Conservation (phyloP, 2,888 invertebrate genomes). For the Gasteruption jaculator region DNA sequence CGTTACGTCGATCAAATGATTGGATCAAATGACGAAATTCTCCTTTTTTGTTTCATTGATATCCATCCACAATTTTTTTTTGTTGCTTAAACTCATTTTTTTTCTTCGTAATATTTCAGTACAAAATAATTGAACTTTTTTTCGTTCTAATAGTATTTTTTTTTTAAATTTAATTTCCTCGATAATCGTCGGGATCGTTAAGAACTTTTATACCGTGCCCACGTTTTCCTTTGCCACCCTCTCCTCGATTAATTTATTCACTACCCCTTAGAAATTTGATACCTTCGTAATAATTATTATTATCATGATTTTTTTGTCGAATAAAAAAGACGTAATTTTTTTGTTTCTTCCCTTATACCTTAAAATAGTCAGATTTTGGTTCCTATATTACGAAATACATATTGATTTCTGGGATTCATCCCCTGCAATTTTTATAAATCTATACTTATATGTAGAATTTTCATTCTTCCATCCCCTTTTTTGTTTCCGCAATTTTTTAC, state of each 20-base stretch:
- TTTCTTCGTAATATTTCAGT: slow-evolving; percentile 27
- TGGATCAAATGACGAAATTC: slow-evolving; percentile 8
- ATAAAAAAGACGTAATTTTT: too few species aligned
- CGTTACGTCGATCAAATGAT: slow-evolving; percentile 14
- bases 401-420: too few species aligned
- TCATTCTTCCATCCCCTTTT: too few species aligned
- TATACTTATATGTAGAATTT: too few species aligned
- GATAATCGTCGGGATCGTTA: too few species aligned
- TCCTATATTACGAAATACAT: too few species aligned
- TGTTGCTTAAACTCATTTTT: too few species aligned
- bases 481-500: too few species aligned
- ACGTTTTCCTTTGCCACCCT: slow-evolving; percentile 20
- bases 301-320: too few species aligned
- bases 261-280: slow-evolving; percentile 10
- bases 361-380: too few species aligned
- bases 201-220: slow-evolving; percentile 48
- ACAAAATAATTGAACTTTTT: slow-evolving; percentile 39
- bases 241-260: slow-evolving; percentile 6
- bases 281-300: slow-evolving; percentile 7
- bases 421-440: too few species aligned
- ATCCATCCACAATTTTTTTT: not conserved
- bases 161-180: slow-evolving; percentile 15
- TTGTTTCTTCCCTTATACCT: too few species aligned
- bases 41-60: slow-evolving; percentile 10
- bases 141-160: slow-evolving; percentile 17